A percentile compares a stretch with the other conserved stretches of the same genome.
Conservation (phyloP, 2,113 vertebrate species). For the Caretta caretta region DNA sequence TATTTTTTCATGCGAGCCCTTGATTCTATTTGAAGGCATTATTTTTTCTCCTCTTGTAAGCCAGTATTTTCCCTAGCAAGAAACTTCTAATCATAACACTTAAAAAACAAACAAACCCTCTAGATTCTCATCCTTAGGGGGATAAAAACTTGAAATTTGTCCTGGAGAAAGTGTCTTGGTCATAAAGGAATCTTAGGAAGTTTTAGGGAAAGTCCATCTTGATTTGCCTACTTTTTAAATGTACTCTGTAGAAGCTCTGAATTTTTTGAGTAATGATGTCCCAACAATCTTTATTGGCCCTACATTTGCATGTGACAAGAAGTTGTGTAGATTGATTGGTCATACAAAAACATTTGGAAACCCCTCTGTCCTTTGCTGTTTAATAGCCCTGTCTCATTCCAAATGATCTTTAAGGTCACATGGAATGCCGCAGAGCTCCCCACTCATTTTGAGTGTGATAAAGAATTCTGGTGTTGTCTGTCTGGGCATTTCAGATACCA, state of each 20-base stretch:
- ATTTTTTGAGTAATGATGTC: not conserved
- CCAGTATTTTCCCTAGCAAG: not conserved
- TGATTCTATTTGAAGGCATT: not conserved
- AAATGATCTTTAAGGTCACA: not conserved
- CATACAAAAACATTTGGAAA: not conserved
- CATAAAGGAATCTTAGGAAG: not conserved
- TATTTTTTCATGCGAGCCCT: not conserved
- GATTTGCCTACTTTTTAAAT: not conserved
- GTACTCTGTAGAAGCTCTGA: not conserved
- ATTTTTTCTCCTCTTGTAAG: not conserved
- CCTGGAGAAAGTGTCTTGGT: not conserved
- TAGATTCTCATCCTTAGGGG: too few relatives aligned
- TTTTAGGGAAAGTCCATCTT: not conserved
- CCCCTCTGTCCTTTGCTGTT: not conserved
- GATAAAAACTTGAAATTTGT: too few relatives aligned
- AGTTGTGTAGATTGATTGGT: not conserved
- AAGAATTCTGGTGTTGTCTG: not conserved
- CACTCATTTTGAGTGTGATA: not conserved
- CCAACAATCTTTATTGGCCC: not conserved
- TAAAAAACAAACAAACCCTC: too few relatives aligned
- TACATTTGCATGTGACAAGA: not conserved
- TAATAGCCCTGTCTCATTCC: accelerated
- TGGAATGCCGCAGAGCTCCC: not conserved
- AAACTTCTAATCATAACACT: not conserved
- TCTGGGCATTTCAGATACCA: not conserved